phyloP scores from a whole-genome alignment of 1,140 invertebrate species.

The Heliconius himera region DNA sequence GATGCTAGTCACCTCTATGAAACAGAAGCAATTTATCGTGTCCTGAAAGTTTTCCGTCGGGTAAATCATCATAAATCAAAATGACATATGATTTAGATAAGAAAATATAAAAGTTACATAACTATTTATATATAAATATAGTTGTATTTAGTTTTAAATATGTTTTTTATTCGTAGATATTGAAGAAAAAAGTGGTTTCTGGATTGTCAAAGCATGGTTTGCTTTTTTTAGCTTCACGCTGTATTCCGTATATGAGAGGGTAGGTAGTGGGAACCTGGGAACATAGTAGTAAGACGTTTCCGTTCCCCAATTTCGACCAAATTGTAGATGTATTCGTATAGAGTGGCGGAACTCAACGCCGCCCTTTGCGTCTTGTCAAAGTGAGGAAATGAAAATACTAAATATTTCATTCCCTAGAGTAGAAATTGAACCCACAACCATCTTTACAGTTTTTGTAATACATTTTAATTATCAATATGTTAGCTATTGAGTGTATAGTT shows the following conservation, averaged over 20 bases:
- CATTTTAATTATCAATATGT: too few relatives aligned
- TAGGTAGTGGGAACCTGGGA: neutral
- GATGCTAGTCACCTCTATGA: slow-evolving; percentile 24
- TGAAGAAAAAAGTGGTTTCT: neutral
- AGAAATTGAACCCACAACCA: neutral
- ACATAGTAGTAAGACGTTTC: neutral
- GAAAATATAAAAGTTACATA: slow-evolving; percentile 11
- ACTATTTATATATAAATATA: neutral
- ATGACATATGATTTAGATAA: slow-evolving; percentile 19
- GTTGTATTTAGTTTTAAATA: neutral
- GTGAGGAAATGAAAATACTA: neutral
- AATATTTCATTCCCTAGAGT: neutral
- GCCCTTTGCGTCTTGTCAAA: neutral
- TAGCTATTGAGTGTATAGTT: too few relatives aligned
- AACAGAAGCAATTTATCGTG: slow-evolving; percentile 35
- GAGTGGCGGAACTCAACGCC: neutral
- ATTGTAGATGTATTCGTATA: too few relatives aligned
- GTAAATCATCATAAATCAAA: slow-evolving; percentile 47
- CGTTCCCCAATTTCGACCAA: neutral
- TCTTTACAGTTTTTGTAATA: neutral
- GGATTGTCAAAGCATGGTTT: too few relatives aligned
- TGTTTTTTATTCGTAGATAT: neutral
- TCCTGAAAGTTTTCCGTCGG: slow-evolving; percentile 37
- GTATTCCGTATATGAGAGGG: neutral
- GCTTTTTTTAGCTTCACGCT: neutral